Percentiles rank a stretch among this genome's conserved stretches.
These are phyloP conservation scores for Drosophila greeni DNA, from an alignment of 2,888 invertebrate species.

Conservation along the genomic window DNA sequence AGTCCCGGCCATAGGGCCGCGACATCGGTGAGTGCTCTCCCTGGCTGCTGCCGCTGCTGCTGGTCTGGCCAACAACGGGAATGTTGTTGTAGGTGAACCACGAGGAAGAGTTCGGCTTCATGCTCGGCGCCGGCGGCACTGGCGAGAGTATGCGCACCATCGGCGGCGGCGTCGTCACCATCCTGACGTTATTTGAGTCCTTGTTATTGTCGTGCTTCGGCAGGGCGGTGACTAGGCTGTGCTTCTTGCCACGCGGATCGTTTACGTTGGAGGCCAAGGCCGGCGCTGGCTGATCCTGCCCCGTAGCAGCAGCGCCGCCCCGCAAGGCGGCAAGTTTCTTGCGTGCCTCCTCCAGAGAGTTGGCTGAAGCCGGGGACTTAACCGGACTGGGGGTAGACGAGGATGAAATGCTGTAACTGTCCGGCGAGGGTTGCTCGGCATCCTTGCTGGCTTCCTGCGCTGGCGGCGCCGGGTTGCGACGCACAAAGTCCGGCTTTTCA, in stretches of 20 bases:
- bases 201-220: not conserved
- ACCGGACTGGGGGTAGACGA: not conserved
- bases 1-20: not conserved
- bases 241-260: constrained; percentile 36
- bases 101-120: not conserved
- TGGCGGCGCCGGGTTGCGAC: not conserved
- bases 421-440: not conserved
- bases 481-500: constrained; percentile 1
- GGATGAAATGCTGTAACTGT: not conserved
- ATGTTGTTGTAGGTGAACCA: constrained; percentile 13
- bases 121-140: constrained; percentile 14
- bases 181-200: not conserved
- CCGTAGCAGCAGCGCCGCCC: not conserved
- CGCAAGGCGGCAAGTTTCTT: constrained; percentile 52
- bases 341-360: constrained; percentile 51
- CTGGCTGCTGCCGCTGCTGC: not conserved
- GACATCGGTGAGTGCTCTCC: not conserved
- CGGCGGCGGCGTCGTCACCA: not conserved
- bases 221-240: not conserved
- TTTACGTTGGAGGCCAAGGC: constrained; percentile 12
- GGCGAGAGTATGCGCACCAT: constrained; percentile 12
- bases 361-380: not conserved
- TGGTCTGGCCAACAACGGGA: not conserved
- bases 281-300: not conserved
- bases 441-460: not conserved